Conservation (phyloP, 2,113 vertebrate genomes). For the Cyanoderma ruficeps region DNA sequence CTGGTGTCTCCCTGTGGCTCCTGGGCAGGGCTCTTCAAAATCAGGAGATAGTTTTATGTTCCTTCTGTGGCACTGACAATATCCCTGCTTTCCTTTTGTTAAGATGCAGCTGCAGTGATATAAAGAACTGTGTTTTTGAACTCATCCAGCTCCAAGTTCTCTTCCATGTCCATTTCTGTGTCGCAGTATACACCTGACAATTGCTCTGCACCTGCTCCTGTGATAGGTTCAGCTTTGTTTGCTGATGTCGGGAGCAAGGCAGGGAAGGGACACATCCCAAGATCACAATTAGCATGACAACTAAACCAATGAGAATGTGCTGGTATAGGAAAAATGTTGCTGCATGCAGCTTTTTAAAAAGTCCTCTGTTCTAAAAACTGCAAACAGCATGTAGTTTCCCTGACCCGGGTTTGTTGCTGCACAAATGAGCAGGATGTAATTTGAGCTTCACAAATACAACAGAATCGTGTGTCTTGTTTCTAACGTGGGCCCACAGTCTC, state of each 20-base stretch:
- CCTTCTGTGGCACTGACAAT: not conserved
- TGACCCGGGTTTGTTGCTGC: not conserved
- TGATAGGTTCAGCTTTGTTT: not conserved
- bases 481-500: not conserved
- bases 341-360: conserved; percentile 25
- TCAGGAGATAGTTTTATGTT: not conserved
- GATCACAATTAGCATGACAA: not conserved
- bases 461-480: not conserved
- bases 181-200: not conserved
- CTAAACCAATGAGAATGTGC: not conserved
- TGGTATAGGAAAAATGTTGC: conserved; percentile 46
- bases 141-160: not conserved
- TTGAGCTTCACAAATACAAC: not conserved
- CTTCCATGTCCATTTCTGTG: not conserved
- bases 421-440: not conserved
- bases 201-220: not conserved
- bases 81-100: not conserved
- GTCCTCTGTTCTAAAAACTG: conserved; percentile 37
- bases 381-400: not conserved
- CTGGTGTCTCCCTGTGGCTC: conserved; percentile 11
- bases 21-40: not conserved
- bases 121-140: not conserved
- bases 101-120: not conserved
- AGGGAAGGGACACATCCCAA: not conserved
- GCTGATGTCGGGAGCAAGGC: not conserved